phyloP scores from a whole-genome alignment of 1,140 invertebrate genomes.

The Sarcophaga peregrina region DNA sequence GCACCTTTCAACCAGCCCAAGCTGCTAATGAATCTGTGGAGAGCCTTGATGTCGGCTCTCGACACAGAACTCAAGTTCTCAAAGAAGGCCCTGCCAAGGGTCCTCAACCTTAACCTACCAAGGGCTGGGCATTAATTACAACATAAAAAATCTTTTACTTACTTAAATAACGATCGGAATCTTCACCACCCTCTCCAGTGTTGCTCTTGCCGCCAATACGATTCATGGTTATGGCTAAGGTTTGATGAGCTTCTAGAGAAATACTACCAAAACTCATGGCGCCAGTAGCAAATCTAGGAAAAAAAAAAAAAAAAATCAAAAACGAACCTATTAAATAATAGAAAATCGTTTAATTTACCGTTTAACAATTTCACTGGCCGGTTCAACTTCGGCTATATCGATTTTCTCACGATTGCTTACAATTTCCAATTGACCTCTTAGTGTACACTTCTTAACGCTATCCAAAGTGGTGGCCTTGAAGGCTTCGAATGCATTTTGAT shows the following conservation, averaged over 20 bases:
- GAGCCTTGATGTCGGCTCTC: too few species aligned
- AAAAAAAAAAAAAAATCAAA: slow-evolving; percentile 10
- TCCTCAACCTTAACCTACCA: too few species aligned
- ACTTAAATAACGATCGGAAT: slow-evolving; percentile 85
- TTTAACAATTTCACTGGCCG: slow-evolving; percentile 95
- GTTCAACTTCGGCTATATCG: slow-evolving; percentile 88
- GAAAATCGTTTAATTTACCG: slow-evolving; percentile 69
- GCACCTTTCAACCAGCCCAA: too few species aligned
- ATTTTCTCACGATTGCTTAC: slow-evolving; percentile 80
- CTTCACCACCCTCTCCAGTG: slow-evolving; percentile 95
- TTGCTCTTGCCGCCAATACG: slow-evolving; percentile 95
- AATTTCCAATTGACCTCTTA: slow-evolving; percentile 92
- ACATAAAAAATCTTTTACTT: slow-evolving; percentile 51
- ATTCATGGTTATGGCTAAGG: slow-evolving; percentile 98
- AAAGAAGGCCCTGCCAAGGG: too few species aligned
- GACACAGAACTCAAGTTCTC: too few species aligned
- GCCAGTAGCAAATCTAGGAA: slow-evolving; percentile 65
- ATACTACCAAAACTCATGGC: slow-evolving; percentile 74
- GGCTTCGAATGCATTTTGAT: slow-evolving; percentile 84
- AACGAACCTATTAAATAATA: neutral
- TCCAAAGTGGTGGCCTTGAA: slow-evolving; percentile 90
- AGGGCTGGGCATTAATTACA: neutral
- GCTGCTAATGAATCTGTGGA: too few species aligned
- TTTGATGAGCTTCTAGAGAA: slow-evolving; percentile 90
- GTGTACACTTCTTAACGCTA: slow-evolving; percentile 86